phyloP scores from a whole-genome alignment of 2,113 vertebrate genomes.

The Colistium nudipinnis region DNA sequence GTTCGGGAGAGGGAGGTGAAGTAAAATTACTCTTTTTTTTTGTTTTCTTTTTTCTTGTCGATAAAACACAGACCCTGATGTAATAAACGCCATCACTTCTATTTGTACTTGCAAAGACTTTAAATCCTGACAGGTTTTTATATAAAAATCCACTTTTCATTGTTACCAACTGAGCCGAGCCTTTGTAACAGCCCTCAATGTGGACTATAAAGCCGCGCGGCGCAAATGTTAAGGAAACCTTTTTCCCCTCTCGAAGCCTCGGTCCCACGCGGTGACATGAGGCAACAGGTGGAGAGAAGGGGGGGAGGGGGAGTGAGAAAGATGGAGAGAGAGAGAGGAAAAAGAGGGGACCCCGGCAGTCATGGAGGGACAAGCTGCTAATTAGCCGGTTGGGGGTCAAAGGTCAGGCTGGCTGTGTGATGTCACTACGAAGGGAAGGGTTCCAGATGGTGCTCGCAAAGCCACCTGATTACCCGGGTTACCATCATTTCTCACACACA shows the following conservation, averaged over 20 bases:
- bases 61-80: constrained; percentile 59
- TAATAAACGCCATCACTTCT: constrained; percentile 26
- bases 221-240: neutral
- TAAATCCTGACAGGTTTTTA: neutral
- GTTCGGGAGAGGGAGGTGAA: constrained; percentile 52
- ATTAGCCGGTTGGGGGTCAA: constrained; percentile 80
- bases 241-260: constrained; percentile 11
- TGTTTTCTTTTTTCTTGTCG: constrained; percentile 1
- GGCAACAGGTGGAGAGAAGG: constrained; percentile 71
- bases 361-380: constrained; percentile 73
- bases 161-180: neutral
- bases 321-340: constrained; percentile 37
- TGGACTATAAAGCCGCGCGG: neutral
- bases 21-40: constrained; percentile 62
- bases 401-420: constrained; percentile 74
- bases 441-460: constrained; percentile 72
- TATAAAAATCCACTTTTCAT: neutral
- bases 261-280: constrained; percentile 51
- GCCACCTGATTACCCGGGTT: constrained; percentile 56
- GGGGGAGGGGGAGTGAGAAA: constrained; percentile 19
- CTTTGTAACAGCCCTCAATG: neutral
- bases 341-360: constrained; percentile 49
- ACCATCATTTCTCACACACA: constrained; percentile 52
- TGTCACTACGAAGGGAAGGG: constrained; percentile 71
- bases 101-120: constrained; percentile 8